Percentiles rank a stretch among this genome's conserved stretches.
These are phyloP conservation scores for Bos taurus DNA, from an alignment of 2,113 vertebrate species.

Conservation along the genomic window ARS-UCD2.0 NC_037344.1:65928501-65929000, in stretches of 20 bases:
- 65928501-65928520: not conserved
- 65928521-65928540: not conserved
- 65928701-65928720: not conserved
- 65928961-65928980: not conserved
- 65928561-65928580: not conserved
- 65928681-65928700: not conserved
- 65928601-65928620: not conserved
- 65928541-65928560: not conserved
- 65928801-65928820: rapidly evolving
- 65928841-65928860: not conserved
- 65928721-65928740: not conserved
- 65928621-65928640: not conserved
- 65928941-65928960: not conserved
- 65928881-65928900: too few relatives aligned
- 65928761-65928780: not conserved
- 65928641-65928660: not conserved
- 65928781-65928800: not conserved
- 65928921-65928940: not conserved
- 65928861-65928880: not conserved
- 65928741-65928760: too few relatives aligned
- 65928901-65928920: not conserved
- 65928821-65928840: rapidly evolving
- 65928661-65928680: not conserved
- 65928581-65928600: not conserved
- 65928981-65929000: too few relatives aligned